Conservation (phyloP, 2,888 invertebrate genomes). For the Hemithea aestivaria region DNA sequence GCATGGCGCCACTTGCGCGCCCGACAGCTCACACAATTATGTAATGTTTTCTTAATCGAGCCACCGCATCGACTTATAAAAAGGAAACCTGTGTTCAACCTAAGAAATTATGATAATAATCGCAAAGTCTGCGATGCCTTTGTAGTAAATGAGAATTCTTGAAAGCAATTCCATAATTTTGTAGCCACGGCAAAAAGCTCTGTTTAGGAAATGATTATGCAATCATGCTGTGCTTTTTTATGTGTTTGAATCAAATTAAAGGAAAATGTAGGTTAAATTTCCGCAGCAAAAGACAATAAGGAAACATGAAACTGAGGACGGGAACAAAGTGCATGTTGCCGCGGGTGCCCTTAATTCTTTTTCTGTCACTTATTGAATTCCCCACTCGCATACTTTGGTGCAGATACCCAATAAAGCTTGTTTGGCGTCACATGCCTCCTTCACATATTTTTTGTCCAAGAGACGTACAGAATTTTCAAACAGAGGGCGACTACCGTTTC, state of each 20-base stretch:
- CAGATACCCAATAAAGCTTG: constrained; percentile 73
- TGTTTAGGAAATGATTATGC: constrained; percentile 13
- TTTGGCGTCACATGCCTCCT: constrained; percentile 56
- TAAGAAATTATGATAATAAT: constrained; percentile 43
- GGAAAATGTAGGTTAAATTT: constrained; percentile 14
- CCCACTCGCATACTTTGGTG: constrained; percentile 62
- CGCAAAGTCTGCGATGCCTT: constrained; percentile 12
- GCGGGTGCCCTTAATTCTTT: constrained; percentile 61
- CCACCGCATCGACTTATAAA: constrained; percentile 58
- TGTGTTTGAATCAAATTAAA: constrained; percentile 11
- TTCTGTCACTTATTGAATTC: constrained; percentile 73
- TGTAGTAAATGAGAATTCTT: constrained; percentile 32
- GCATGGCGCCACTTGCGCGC: constrained; percentile 74
- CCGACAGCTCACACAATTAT: constrained; percentile 70
- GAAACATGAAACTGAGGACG: constrained; percentile 46
- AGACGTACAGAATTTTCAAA: constrained; percentile 68
- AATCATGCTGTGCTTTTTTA: constrained; percentile 15
- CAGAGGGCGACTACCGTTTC: constrained; percentile 51
- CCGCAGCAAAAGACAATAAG: constrained; percentile 19
- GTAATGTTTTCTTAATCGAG: constrained; percentile 76
- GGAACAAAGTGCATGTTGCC: constrained; percentile 50
- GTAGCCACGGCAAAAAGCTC: constrained; percentile 7
- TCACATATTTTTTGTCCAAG: constrained; percentile 61
- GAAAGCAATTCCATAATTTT: constrained; percentile 22
- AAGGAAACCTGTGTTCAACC: constrained; percentile 40